Evolutionary conservation across 2,888 invertebrate species (phyloP), one percentile per base, ranked within the genome.

Genomic region (Endotricha flammealis): DNA sequence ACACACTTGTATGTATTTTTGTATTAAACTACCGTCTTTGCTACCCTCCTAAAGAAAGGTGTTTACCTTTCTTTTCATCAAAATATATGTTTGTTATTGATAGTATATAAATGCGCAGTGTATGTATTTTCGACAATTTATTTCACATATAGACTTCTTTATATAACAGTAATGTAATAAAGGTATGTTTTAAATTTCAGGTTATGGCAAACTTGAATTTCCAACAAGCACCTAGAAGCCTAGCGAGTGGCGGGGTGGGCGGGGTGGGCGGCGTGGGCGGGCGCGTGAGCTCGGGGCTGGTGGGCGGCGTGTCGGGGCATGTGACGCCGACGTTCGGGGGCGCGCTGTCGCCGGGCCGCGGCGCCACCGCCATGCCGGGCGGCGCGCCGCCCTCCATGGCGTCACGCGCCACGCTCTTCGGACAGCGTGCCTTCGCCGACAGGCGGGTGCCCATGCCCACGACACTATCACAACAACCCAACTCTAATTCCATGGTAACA

Each of bases 131-230:
- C n/a, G n/a, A n/a, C n/a, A n/a, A n/a, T n/a, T n/a, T n/a, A n/a
- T n/a, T n/a, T n/a, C n/a, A n/a, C n/a, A n/a, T n/a, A n/a, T n/a
- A n/a, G n/a, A n/a, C n/a, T n/a, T n/a, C n/a, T n/a, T 12, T 22
- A 11, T 20, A n/a, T 11, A 30, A 13, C 16, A 9, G 11, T 17
- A 7, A 4, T 32, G 13, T 25, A 9, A 25, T 25, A 14, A 14
- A 16, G 14, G 23, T 24, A 12, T 17, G 3, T 10, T 29, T 29
- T 17, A 3, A 29, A 10, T 81, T 73, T 8, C 85, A 90, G 93
- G 94, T 92, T 91, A 95, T 95, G 95, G 95, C 95, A 90, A 95
- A 95, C 91, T 91, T 95, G 91, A 95, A 95, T 90, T 94, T 95
- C 88, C 93, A 93, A 85, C 93, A 92, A 88, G 92, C 93, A 64